Base-by-base conservation (phyloP, 64 coral and sea anemone genomes). In the Exaiptasia diaphana region DNA sequence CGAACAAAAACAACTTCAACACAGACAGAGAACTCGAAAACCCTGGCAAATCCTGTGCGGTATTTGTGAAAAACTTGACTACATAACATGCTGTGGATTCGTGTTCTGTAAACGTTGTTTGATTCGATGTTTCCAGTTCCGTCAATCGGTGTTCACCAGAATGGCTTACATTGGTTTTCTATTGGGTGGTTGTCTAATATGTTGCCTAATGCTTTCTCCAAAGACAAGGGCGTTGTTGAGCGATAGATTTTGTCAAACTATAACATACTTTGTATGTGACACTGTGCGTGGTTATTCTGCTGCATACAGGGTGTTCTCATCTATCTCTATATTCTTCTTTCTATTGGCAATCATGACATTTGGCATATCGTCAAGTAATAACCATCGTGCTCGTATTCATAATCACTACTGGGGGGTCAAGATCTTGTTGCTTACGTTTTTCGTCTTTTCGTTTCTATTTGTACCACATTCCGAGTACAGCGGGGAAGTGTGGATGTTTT, bases 401-500 rank as follows among this genome's bases (percentile, higher is more conserved):
- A 99, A 99, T 44, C 40, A 77, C 15, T 93, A 83, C 28, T 99
- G 95, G 95, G 80, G 74, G 27, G 41, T 99, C 11, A 99, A 99
- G 48, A 93, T 91, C 5, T 30, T 92, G 0, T 7, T 84, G 5
- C 71, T 99, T 15, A 74, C 90, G 2, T 1, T 88, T 40, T 41
- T 93, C 14, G 87, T 79, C 13, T 83, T 93, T 41, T 20, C 48
- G 17, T 99, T 99, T 74, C 64, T 99, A 25, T 71, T 99, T 17
- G 76, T 99, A 27, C 95, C 95, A 0, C 95, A 92, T 43, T 93
- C 79, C 9, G 95, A 99, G 28, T 99, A 93, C 56, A 89, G 76
- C 20, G 95, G 95, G 6, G 95, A 99, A 72, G 82, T 99, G 4
- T 99, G 95, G 95, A 85, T 87, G 20, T 99, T 99, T 68, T 99